Evolutionary conservation across 2,113 vertebrate species (phyloP).

Genomic region (Caloenas nicobarica): DNA sequence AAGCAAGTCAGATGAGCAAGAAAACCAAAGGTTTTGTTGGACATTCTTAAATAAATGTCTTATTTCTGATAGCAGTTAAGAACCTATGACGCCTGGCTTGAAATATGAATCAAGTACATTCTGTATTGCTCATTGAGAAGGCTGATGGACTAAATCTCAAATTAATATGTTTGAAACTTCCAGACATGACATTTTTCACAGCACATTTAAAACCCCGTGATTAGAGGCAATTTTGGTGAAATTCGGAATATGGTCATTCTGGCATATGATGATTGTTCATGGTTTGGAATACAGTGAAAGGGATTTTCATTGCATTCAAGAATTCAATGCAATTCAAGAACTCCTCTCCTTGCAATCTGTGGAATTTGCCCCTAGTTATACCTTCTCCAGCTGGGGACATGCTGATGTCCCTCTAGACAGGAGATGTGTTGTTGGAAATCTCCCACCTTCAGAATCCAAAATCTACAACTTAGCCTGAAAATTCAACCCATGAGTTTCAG

Average conservation of each 20-base stretch:
- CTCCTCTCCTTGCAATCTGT: not conserved
- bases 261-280: not conserved
- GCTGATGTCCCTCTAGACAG: not conserved
- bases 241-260: not conserved
- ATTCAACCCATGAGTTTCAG: not conserved
- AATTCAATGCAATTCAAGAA: not conserved
- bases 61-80: not conserved
- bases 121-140: not conserved
- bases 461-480: not conserved
- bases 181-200: not conserved
- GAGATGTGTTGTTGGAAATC: not conserved
- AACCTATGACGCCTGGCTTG: not conserved
- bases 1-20: not conserved
- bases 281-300: not conserved
- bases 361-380: not conserved
- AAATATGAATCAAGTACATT: not conserved
- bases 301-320: not conserved
- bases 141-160: not conserved
- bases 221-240: not conserved
- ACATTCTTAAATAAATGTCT: not conserved
- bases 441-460: not conserved
- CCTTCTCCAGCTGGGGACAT: not conserved
- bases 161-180: not conserved
- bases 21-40: not conserved
- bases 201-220: not conserved